Evolutionary conservation across 2,888 invertebrate genomes (phyloP).

Genomic region (Caenorhabditis zanzibari): DNA sequence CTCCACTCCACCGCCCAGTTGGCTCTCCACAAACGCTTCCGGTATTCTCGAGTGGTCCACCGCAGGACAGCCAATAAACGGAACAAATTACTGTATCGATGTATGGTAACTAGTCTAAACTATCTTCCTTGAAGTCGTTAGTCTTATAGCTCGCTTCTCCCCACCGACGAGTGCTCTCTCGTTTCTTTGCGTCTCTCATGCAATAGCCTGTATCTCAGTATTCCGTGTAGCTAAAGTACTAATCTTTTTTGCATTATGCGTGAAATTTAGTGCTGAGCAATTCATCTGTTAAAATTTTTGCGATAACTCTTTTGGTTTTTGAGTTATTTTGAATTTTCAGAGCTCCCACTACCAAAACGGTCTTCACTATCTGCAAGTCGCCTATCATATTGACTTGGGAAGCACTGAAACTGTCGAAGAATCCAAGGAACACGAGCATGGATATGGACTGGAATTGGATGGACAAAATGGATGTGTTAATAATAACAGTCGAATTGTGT

Average conservation of each 20-base stretch:
- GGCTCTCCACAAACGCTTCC: slow-evolving; percentile 66
- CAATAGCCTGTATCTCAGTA: too few relatives aligned
- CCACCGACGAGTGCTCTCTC: too few relatives aligned
- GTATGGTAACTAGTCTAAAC: slow-evolving; percentile 37
- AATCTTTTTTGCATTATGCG: too few relatives aligned
- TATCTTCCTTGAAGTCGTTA: too few relatives aligned
- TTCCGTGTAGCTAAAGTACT: too few relatives aligned
- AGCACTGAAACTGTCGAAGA: not conserved
- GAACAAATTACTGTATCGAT: slow-evolving; percentile 65
- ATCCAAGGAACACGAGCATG: slow-evolving; percentile 13
- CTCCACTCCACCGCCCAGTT: slow-evolving; percentile 41
- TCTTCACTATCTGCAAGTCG: slow-evolving; percentile 50
- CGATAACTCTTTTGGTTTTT: too few relatives aligned
- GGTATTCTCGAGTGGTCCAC: slow-evolving; percentile 68
- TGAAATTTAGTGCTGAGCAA: too few relatives aligned
- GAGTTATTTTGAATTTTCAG: slow-evolving; percentile 23
- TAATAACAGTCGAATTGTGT: slow-evolving; percentile 57
- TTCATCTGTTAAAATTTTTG: too few relatives aligned
- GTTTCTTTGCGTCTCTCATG: too few relatives aligned
- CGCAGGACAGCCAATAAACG: slow-evolving; percentile 57
- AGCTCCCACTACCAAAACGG: slow-evolving; percentile 37
- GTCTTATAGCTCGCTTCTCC: too few relatives aligned
- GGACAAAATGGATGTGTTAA: slow-evolving; percentile 50
- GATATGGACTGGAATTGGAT: slow-evolving; percentile 36
- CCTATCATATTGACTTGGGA: slow-evolving; percentile 67